A percentile compares a stretch with the other conserved stretches of the same genome.
Conservation (phyloP, 1,140 invertebrate species). For the Cherax destructor region DNA sequence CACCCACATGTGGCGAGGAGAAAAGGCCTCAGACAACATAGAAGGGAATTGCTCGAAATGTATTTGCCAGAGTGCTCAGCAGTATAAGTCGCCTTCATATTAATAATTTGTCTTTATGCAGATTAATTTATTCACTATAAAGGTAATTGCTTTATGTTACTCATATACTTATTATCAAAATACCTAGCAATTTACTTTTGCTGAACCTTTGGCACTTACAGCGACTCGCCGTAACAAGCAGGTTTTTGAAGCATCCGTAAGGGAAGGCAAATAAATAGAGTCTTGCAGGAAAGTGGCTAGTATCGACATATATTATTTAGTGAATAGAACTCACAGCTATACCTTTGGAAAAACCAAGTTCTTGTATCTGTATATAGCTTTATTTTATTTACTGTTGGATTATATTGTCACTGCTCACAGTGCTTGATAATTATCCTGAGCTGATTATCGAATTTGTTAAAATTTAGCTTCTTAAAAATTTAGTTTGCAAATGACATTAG, state of each 20-base stretch:
- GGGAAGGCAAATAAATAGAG: not conserved
- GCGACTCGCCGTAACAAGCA: not conserved
- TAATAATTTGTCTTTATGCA: not conserved
- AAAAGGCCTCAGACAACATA: not conserved
- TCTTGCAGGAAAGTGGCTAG: not conserved
- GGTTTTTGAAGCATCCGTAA: not conserved
- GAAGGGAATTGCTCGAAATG: not conserved
- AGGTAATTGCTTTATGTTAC: too few species aligned
- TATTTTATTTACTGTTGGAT: conserved; percentile 14
- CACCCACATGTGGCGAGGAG: not conserved
- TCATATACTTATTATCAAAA: too few species aligned
- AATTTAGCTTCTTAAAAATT: not conserved
- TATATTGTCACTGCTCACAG: not conserved
- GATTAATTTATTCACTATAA: too few species aligned
- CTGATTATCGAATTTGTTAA: not conserved
- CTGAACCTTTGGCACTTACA: too few species aligned
- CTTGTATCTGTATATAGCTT: not conserved
- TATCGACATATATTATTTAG: not conserved
- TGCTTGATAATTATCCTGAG: not conserved
- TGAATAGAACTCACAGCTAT: conserved; percentile 6
- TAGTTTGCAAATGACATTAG: not conserved
- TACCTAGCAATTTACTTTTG: too few species aligned
- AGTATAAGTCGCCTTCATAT: not conserved
- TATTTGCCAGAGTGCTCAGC: not conserved
- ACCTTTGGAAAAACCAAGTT: not conserved